These are phyloP conservation scores for mouse (Mus musculus) DNA, from an alignment of 2,113 vertebrate species.

Conservation along the genomic window DNA sequence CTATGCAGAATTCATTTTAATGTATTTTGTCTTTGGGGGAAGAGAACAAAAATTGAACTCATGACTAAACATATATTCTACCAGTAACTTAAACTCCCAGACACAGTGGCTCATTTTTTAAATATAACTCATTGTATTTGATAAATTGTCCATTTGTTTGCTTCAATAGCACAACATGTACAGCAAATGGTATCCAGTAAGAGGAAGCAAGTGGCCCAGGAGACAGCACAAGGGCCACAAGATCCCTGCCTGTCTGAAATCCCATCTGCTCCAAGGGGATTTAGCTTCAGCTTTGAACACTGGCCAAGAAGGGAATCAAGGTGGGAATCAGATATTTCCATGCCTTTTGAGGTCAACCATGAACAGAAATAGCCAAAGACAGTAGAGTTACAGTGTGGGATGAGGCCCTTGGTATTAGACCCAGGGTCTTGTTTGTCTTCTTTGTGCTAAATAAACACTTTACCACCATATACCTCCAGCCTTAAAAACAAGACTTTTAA, in stretches of 20 bases:
- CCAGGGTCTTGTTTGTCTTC: neutral
- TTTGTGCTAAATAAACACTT: neutral
- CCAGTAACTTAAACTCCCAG: neutral
- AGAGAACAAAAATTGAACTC: neutral
- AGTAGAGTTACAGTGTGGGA: neutral
- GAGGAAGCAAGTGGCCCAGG: neutral
- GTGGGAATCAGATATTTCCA: neutral
- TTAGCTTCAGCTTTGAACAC: neutral
- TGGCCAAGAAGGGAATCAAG: neutral
- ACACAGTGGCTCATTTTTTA: neutral
- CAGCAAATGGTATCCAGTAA: neutral
- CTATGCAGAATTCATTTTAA: neutral
- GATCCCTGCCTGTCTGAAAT: neutral
- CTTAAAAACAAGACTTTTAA: neutral
- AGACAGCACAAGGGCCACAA: neutral
- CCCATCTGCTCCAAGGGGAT: neutral
- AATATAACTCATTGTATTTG: neutral
- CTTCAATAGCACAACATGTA: neutral
- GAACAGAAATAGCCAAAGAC: neutral
- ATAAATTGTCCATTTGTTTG: slow-evolving; percentile 43
- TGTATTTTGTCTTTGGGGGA: neutral
- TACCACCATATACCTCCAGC: neutral
- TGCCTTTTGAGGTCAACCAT: neutral
- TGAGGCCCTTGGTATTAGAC: neutral
- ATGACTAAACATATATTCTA: neutral